Evolutionary conservation across 2,888 invertebrate genomes (phyloP).

Genomic region (Seira musarum): DNA sequence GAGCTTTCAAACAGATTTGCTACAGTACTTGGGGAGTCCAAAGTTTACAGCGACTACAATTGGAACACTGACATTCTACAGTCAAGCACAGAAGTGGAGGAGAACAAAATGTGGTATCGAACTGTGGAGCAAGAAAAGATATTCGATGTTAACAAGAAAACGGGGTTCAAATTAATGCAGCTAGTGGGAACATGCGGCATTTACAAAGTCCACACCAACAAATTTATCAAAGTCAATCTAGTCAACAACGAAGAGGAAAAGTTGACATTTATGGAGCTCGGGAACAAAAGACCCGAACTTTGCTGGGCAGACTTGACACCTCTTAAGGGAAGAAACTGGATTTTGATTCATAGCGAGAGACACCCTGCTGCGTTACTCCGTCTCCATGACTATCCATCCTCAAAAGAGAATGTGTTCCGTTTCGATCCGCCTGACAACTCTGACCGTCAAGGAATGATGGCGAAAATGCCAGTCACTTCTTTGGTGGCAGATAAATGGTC

Average conservation of each 20-base stretch:
- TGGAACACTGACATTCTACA: neutral
- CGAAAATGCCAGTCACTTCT: conserved; percentile 19
- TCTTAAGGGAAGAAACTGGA: conserved; percentile 19
- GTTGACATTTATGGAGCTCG: neutral
- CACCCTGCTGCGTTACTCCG: too few relatives aligned
- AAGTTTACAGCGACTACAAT: neutral
- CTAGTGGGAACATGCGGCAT: conserved; percentile 27
- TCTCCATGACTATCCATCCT: too few relatives aligned
- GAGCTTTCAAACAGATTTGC: conserved; percentile 1
- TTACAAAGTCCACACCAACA: conserved; percentile 17
- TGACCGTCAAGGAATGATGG: neutral
- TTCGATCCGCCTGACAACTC: conserved; percentile 11
- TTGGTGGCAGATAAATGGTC: neutral
- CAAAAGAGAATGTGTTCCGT: neutral
- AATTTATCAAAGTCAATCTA: neutral
- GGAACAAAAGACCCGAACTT: conserved; percentile 14
- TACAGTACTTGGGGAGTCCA: neutral
- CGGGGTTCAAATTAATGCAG: neutral
- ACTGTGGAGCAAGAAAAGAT: neutral
- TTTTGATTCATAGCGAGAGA: too few relatives aligned
- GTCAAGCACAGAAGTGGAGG: neutral
- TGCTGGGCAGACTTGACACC: conserved; percentile 33
- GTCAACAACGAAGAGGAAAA: neutral
- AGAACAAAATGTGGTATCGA: conserved; percentile 20
- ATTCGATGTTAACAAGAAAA: neutral